phyloP scores from a whole-genome alignment of 2,797 vertebrate species.

The Sebastes goodei region DNA sequence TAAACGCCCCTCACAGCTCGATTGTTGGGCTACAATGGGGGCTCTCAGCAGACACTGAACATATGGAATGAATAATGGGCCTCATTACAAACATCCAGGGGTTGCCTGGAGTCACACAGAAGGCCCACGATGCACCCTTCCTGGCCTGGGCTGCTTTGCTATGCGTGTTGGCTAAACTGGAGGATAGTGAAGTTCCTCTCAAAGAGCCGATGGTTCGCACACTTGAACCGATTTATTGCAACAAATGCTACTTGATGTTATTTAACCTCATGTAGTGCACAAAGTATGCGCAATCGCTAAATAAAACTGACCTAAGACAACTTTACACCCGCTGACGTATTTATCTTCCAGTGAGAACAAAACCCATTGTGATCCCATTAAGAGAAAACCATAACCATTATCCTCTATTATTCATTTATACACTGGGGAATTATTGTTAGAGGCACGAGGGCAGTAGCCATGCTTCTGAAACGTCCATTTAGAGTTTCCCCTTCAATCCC shows the following conservation, averaged over 20 bases:
- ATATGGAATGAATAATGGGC: conserved; percentile 87
- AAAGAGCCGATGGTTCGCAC: conserved; percentile 11
- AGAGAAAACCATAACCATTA: conserved; percentile 42
- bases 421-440: conserved; percentile 54
- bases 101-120: conserved; percentile 79
- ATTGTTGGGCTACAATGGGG: conserved; percentile 77
- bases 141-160: conserved; percentile 40
- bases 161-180: conserved; percentile 32
- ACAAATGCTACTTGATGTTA: background rate
- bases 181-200: conserved; percentile 5
- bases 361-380: conserved; percentile 42
- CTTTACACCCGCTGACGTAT: background rate
- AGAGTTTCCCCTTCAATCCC: conserved; percentile 52
- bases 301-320: conserved; percentile 15
- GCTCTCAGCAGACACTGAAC: conserved; percentile 80
- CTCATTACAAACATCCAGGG: conserved; percentile 82
- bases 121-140: conserved; percentile 68
- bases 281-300: background rate
- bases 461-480: conserved; percentile 56
- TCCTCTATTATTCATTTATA: conserved; percentile 57
- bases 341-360: conserved; percentile 23
- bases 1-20: conserved; percentile 73
- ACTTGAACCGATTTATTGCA: conserved; percentile 1
- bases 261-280: background rate
- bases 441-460: conserved; percentile 39